Conservation (phyloP, 2,888 invertebrate genomes). For the Prostheceraeus crozeri region DNA sequence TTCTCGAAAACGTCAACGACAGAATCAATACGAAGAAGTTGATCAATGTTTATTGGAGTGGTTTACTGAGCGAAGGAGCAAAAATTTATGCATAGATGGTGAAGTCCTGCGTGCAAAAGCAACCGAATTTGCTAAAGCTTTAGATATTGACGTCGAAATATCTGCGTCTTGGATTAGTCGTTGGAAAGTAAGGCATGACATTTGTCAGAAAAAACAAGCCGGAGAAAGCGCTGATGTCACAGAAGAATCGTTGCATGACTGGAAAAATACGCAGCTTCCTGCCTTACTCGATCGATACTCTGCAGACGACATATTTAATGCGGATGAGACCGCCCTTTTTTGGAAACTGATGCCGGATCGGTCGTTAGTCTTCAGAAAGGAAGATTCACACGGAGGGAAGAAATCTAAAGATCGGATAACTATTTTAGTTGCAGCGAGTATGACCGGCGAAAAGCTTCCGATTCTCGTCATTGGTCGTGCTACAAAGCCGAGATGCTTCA, state of each 20-base stretch:
- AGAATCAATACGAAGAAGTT: background rate
- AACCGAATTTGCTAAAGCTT: too few species aligned
- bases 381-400: slow-evolving; percentile 17
- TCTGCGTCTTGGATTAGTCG: slow-evolving; percentile 7
- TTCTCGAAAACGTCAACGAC: background rate
- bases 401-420: slow-evolving; percentile 10
- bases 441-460: slow-evolving; percentile 2
- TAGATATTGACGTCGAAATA: too few species aligned
- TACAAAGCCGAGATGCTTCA: slow-evolving; percentile 22
- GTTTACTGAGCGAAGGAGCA: background rate
- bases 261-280: background rate
- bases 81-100: background rate
- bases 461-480: slow-evolving; percentile 1
- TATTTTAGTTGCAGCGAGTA: background rate
- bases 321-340: slow-evolving; percentile 11
- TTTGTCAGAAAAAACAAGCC: background rate
- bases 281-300: too few species aligned
- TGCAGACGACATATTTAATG: slow-evolving; percentile 8
- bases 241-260: background rate
- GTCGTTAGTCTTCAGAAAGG: slow-evolving; percentile 3
- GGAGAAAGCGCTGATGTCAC: background rate
- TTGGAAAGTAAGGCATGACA: background rate
- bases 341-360: slow-evolving; percentile 23
- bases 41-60: background rate
- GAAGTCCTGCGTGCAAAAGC: background rate